phyloP scores from a whole-genome alignment of 1,140 invertebrate species.

The Hesperophylax magnus region DNA sequence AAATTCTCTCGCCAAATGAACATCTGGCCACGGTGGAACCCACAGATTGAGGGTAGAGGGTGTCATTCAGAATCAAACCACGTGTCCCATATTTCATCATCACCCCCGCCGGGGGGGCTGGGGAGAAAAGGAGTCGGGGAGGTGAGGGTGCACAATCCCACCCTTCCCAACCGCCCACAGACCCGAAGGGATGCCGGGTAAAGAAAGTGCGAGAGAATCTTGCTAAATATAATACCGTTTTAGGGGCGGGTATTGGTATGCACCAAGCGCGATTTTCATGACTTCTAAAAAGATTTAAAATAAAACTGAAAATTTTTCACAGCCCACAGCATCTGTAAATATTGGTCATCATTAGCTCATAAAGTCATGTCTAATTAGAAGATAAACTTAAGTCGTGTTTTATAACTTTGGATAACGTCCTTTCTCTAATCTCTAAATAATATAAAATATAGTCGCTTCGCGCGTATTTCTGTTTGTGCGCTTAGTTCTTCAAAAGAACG shows the following conservation, averaged over 20 bases:
- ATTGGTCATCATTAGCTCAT: too few relatives aligned
- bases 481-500: too few relatives aligned
- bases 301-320: too few relatives aligned
- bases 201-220: constrained; percentile 57
- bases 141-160: background rate
- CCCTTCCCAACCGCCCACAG: background rate
- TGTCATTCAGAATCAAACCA: constrained; percentile 78
- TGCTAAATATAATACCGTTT: constrained; percentile 57
- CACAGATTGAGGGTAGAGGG: constrained; percentile 63
- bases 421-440: too few relatives aligned
- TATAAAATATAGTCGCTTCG: too few relatives aligned
- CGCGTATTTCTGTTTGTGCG: too few relatives aligned
- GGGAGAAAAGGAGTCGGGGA: constrained; percentile 53
- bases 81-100: constrained; percentile 79
- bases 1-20: constrained; percentile 20
- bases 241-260: background rate
- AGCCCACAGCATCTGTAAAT: too few relatives aligned
- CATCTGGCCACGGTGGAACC: background rate
- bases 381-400: too few relatives aligned
- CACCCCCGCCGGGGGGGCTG: constrained; percentile 65
- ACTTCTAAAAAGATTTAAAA: too few relatives aligned
- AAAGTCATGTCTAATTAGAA: too few relatives aligned
- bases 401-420: too few relatives aligned
- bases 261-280: background rate
- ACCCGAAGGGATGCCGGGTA: constrained; percentile 45